phyloP scores from a whole-genome alignment of 2,888 invertebrate genomes.

The Hirtodrosophila histrioides region DNA sequence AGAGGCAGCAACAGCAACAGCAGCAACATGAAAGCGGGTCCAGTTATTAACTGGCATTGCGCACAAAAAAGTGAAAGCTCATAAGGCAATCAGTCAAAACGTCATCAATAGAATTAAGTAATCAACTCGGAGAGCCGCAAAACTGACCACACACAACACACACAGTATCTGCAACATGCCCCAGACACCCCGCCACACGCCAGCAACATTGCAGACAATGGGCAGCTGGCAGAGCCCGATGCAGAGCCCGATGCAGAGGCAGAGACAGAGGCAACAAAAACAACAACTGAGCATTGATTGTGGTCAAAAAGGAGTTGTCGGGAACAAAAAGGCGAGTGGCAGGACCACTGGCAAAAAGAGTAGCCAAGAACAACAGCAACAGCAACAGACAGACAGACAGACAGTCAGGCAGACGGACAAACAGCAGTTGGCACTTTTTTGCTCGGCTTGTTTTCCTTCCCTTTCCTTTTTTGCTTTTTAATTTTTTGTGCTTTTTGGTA shows the following conservation, averaged over 20 bases:
- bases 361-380: conserved; percentile 40
- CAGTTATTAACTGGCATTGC: conserved; percentile 69
- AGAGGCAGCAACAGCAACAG: conserved; percentile 11
- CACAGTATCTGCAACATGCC: conserved; percentile 8
- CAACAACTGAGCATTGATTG: conserved; percentile 62
- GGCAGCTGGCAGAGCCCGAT: conserved; percentile 20
- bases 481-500: conserved; percentile 30
- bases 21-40: conserved; percentile 50
- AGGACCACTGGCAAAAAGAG: conserved; percentile 64
- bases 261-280: neutral
- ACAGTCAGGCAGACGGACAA: conserved; percentile 6
- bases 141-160: conserved; percentile 72
- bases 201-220: conserved; percentile 46
- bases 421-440: conserved; percentile 71
- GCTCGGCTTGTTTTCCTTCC: neutral
- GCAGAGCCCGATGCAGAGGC: neutral
- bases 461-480: neutral
- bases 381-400: conserved; percentile 4
- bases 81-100: conserved; percentile 80
- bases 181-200: conserved; percentile 13
- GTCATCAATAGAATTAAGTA: conserved; percentile 82
- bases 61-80: conserved; percentile 77
- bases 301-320: conserved; percentile 68
- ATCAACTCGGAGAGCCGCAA: conserved; percentile 68
- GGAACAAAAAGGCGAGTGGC: conserved; percentile 62